Percentiles rank a stretch among this genome's conserved stretches.
Conservation (phyloP, 2,113 vertebrate species). For the Cervus canadensis region DNA sequence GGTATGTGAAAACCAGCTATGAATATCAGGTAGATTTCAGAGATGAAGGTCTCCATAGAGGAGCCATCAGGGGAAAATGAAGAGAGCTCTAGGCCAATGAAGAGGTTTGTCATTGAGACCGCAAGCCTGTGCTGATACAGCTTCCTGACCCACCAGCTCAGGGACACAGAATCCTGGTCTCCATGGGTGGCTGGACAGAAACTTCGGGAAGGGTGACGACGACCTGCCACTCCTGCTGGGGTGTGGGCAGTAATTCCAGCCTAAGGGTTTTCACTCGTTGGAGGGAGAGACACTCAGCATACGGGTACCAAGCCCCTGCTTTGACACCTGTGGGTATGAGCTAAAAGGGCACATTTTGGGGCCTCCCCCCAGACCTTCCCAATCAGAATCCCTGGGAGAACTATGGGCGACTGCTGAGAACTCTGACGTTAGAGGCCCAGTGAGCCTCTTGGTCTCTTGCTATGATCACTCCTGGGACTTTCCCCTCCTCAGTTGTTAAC, state of each 20-base stretch:
- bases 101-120: neutral
- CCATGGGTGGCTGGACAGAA: neutral
- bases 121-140: neutral
- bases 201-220: neutral
- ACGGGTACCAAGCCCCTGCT: neutral
- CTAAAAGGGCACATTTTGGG: neutral
- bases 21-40: neutral
- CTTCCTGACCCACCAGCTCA: neutral
- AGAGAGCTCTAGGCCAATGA: neutral
- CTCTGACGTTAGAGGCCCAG: neutral
- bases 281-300: neutral
- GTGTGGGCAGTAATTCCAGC: too few relatives aligned
- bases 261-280: neutral
- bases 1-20: neutral
- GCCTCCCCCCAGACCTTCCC: neutral
- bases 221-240: neutral
- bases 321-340: neutral
- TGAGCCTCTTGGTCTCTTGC: neutral
- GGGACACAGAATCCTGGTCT: neutral
- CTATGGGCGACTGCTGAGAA: neutral
- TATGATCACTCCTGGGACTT: neutral
- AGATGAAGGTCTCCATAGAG: neutral
- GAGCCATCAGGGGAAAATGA: neutral
- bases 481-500: neutral
- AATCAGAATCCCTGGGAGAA: neutral